Conservation (phyloP, 2,797 vertebrate species). For the Sorex maritimensis region DNA sequence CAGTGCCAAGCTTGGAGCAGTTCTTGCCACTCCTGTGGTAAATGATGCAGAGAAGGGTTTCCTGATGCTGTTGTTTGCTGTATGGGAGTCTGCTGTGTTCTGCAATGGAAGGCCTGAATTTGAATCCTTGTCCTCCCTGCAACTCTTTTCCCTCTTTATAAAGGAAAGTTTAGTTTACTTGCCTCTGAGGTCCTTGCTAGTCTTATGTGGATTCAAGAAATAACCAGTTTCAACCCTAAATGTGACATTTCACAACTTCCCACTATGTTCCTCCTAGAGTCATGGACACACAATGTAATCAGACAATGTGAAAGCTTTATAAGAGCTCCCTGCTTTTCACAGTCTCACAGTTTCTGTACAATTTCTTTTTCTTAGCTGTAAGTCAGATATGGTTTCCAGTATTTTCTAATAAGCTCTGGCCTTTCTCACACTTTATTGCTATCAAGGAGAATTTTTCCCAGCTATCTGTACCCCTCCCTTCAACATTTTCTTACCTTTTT, state of each 20-base stretch:
- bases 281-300: not conserved
- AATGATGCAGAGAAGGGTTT: not conserved
- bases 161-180: constrained; percentile 59
- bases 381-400: constrained; percentile 75
- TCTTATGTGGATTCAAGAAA: constrained; percentile 60
- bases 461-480: constrained; percentile 56
- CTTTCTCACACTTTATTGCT: constrained; percentile 82
- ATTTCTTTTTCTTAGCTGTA: constrained; percentile 77
- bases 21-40: not conserved
- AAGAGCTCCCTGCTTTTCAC: constrained; percentile 67
- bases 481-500: constrained; percentile 64
- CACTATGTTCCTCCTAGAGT: constrained; percentile 57
- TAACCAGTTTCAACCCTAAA: constrained; percentile 42
- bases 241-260: constrained; percentile 57
- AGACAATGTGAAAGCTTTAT: constrained; percentile 57
- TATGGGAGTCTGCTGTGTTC: not conserved
- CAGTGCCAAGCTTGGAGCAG: not conserved
- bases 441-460: constrained; percentile 81
- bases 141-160: constrained; percentile 6
- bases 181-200: constrained; percentile 5
- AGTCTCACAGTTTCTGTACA: constrained; percentile 62
- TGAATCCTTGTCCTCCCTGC: not conserved
- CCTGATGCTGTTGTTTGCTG: not conserved
- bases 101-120: not conserved
- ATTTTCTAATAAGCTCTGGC: constrained; percentile 79